Base-by-base conservation (phyloP, 2,113 vertebrate species). In the Podilymbus podiceps region DNA sequence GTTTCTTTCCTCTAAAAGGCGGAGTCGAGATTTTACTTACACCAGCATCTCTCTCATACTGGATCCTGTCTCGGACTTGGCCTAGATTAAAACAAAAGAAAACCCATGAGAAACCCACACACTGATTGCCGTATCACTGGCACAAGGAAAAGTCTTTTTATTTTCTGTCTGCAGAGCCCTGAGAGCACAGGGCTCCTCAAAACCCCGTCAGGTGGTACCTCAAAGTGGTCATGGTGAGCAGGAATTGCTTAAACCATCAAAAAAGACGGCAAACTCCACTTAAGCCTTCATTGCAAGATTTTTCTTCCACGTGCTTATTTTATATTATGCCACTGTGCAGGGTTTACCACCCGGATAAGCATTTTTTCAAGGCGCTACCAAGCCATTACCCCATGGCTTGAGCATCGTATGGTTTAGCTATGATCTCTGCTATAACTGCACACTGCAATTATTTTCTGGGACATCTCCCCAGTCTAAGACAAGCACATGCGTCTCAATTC, bases 31-130 rank as follows among this genome's bases (percentile, higher is more conserved):
- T 79, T 38, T 95, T 97, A 99, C 99, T 99, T 96, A 99, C 99
- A 97, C 83, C 60, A 99, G 90, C 97, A 99, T 98, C 74, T 98
- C 93, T 60, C 89, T 96, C 97, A 98, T 94, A 88, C 97, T 97
- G 81, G 98, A 98, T 79, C 98, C 98, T 28, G 88, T 97, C 93
- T 99, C 99, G 0, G 98, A 98, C 97, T 99, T 99, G 92, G 99
- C 99, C 99, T 99, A 95, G 89, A 97, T 93, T 94, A 81, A 97
- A 95, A 92, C 93, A 31, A 90, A 88, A 91, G 87, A 96, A 76
- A 71, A 67, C 1, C 33, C 14, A 15, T 95, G 73, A 93, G 87
- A 88, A 87, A 21, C 9, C 5, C 62, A 40, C 44, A 66, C 0
- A 0, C 6, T 28, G 63, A 23, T 0, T 46, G 35, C 15, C 5